Base-by-base conservation (phyloP, 2,113 vertebrate species). In the Oncorhynchus kisutch region DNA sequence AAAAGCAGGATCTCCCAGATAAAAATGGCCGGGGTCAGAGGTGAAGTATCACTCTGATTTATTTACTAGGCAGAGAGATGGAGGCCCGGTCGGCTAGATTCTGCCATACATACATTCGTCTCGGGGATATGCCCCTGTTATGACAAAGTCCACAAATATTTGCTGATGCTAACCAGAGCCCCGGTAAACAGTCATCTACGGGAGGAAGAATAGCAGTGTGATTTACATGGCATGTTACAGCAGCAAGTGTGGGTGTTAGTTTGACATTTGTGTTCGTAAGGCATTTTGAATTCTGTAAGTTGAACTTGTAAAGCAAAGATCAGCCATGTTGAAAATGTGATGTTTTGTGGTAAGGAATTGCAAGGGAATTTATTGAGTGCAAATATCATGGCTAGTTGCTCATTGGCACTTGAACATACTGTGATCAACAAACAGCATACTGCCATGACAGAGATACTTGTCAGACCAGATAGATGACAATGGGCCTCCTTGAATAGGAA, bases 61-160 rank as follows among this genome's bases (percentile, higher is more conserved):
- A 94, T 93, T 85, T 85, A 80, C 88, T 78, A 81, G 88, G 79
- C 73, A 18, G 51, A 79, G 20, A 62, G 59, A 62, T 5, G 13
- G n/a, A 22, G 13, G 54, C 54, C 54, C 85, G 89, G 89, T 82
- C 79, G 86, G 85, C 82, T 83, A 81, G 85, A 84, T 85, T 86
- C 78, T 82, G 83, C 88, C 89, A 87, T 54, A 18, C 51, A 18
- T 54, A 18, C 51, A 54, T 54, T 1, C 88, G 85, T 89, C 89
- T 91, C 88, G 85, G 79, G 90, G 84, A 88, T 16, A 78, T 90
- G 87, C 88, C 90, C 87, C 92, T 94, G 93, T 92, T 93, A 92
- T 93, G 92, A 93, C 92, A 89, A 83, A 90, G 92, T 93, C 90
- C 89, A 91, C 92, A 94, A 94, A 94, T 94, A 92, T 94, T 94